Percentiles rank a stretch among this genome's conserved stretches.
phyloP scores from a whole-genome alignment of 2,888 invertebrate genomes.

The Dryadula phaetusa region DNA sequence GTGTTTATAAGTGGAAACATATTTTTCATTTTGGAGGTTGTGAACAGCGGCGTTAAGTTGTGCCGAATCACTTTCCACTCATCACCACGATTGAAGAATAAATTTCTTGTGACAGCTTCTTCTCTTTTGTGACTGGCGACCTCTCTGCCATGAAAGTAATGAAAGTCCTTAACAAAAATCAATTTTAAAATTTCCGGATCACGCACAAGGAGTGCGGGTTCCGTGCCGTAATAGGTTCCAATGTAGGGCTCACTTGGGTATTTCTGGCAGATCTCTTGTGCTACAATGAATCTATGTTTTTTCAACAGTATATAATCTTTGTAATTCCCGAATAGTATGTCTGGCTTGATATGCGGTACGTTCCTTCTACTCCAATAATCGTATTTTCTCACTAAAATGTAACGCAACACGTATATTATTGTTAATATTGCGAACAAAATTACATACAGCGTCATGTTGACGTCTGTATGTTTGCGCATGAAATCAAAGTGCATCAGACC shows the following conservation, averaged over 20 bases:
- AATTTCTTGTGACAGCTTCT: slow-evolving; percentile 56
- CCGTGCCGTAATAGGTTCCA: slow-evolving; percentile 65
- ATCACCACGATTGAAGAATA: slow-evolving; percentile 64
- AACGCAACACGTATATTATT: slow-evolving; percentile 41
- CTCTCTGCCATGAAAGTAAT: slow-evolving; percentile 66
- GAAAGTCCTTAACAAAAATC: slow-evolving; percentile 64
- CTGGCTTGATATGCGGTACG: slow-evolving; percentile 55
- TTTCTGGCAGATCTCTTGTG: slow-evolving; percentile 56
- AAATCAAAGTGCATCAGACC: background rate
- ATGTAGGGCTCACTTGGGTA: slow-evolving; percentile 61
- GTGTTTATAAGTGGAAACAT: slow-evolving; percentile 68
- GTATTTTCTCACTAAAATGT: slow-evolving; percentile 51
- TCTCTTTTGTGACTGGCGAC: slow-evolving; percentile 54
- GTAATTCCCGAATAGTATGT: slow-evolving; percentile 64
- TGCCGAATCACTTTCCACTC: slow-evolving; percentile 67
- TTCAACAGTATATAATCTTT: slow-evolving; percentile 55
- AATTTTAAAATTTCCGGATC: slow-evolving; percentile 64
- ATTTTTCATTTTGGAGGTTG: slow-evolving; percentile 66
- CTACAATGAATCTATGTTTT: slow-evolving; percentile 49
- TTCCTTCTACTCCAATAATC: slow-evolving; percentile 62
- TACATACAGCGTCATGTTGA: background rate
- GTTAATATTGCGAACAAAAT: background rate
- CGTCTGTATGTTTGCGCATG: background rate
- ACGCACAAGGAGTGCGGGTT: slow-evolving; percentile 63
- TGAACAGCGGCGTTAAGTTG: slow-evolving; percentile 65